Conservation (phyloP, 2,888 invertebrate species). For the Drosophila diplacantha region DNA sequence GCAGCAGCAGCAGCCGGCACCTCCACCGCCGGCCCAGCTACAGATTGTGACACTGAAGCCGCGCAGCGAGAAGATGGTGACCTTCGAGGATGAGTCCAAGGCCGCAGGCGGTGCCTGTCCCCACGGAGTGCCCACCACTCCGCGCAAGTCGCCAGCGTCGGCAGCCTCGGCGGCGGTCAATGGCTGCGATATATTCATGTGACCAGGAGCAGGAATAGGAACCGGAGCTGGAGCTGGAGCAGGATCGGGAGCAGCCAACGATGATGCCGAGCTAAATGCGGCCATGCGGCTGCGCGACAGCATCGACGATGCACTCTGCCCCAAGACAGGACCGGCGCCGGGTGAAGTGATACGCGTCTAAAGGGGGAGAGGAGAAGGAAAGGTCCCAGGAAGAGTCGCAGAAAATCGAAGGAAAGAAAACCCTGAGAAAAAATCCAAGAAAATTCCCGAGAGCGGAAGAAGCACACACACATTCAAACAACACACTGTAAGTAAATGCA, state of each 20-base stretch:
- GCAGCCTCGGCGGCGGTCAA: conserved; percentile 55
- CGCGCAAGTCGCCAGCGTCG: conserved; percentile 66
- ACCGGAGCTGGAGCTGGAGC: conserved; percentile 1
- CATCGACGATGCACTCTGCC: conserved; percentile 68
- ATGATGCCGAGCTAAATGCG: conserved; percentile 60
- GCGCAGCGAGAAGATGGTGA: conserved; percentile 86
- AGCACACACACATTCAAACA: background rate
- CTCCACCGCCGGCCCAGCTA: conserved; percentile 74
- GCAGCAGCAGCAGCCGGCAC: conserved; percentile 70
- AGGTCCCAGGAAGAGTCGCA: background rate
- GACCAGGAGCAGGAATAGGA: conserved; percentile 76
- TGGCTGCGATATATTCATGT: conserved; percentile 89
- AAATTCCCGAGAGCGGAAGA: background rate
- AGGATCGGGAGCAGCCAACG: conserved; percentile 25
- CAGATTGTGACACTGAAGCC: conserved; percentile 79
- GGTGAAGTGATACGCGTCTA: conserved; percentile 78
- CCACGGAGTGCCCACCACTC: conserved; percentile 78
- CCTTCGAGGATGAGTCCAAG: conserved; percentile 85
- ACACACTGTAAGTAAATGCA: conserved; percentile 54
- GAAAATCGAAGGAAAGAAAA: background rate
- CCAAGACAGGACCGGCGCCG: conserved; percentile 69
- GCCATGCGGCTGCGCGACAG: conserved; percentile 65
- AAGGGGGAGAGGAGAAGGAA: conserved; percentile 8
- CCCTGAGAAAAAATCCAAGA: background rate
- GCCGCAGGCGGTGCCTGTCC: conserved; percentile 62